Conservation (phyloP, 2,113 vertebrate genomes). For the Pituophis catenifer region DNA sequence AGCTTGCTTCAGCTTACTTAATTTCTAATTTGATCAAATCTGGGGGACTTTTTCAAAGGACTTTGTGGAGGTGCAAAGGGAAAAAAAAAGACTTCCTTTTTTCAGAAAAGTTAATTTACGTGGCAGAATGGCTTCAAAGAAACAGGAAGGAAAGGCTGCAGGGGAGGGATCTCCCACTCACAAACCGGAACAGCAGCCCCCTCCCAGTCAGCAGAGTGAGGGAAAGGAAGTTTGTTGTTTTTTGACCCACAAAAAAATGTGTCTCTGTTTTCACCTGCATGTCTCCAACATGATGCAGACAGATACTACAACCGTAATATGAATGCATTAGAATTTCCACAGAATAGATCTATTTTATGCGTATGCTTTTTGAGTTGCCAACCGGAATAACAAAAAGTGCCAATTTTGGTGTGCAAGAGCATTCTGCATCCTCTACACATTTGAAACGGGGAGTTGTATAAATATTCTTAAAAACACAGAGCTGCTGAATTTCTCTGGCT, state of each 20-base stretch:
- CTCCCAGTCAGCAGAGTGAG: too few species aligned
- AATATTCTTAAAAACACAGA: background rate
- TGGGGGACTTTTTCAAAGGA: too few species aligned
- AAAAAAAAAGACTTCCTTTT: too few species aligned
- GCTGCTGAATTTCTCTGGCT: background rate
- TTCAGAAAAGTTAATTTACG: too few species aligned
- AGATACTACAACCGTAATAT: background rate
- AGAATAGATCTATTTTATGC: background rate
- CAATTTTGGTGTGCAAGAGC: background rate
- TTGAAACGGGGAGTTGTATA: background rate
- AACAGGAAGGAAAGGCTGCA: too few species aligned
- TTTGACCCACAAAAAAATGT: background rate
- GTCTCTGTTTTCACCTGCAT: background rate
- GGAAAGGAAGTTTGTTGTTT: background rate
- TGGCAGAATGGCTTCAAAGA: too few species aligned
- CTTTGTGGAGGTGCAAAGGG: too few species aligned
- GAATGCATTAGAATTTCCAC: background rate
- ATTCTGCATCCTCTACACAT: background rate
- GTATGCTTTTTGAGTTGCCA: background rate
- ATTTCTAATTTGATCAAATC: too few species aligned
- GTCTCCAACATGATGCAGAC: background rate
- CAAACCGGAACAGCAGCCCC: too few species aligned
- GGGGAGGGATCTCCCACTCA: too few species aligned
- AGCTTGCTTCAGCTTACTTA: too few species aligned
- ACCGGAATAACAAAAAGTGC: background rate